Evolutionary conservation across 2,888 invertebrate species (phyloP).

Genomic region (Volucella inflata): DNA sequence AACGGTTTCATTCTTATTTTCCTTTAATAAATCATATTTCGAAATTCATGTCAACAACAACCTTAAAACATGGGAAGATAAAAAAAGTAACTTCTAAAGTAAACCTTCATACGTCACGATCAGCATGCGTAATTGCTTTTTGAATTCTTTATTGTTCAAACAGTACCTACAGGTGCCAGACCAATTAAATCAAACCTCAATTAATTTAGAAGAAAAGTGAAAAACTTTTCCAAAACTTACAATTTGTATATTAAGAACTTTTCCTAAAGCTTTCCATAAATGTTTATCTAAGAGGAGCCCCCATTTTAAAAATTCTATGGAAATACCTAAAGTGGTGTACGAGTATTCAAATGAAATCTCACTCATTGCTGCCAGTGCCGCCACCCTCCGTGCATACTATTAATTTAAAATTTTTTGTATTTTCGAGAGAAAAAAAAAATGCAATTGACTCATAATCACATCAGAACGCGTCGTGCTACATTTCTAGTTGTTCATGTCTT

Average conservation of each 20-base stretch:
- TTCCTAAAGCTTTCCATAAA: conserved; percentile 8
- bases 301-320: conserved; percentile 37
- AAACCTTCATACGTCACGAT: too few species aligned
- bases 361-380: conserved; percentile 1
- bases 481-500: conserved; percentile 44
- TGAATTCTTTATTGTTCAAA: conserved; percentile 28
- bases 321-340: conserved; percentile 41
- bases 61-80: too few species aligned
- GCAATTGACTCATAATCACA: conserved; percentile 67
- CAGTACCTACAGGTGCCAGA: conserved; percentile 61
- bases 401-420: conserved; percentile 32
- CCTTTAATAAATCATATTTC: too few species aligned
- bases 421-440: conserved; percentile 33
- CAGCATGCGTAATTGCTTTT: conserved; percentile 8
- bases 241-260: too few species aligned
- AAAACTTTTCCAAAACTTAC: background rate
- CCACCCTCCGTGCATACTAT: conserved; percentile 45
- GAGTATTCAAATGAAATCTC: conserved; percentile 37
- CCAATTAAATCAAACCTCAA: conserved; percentile 40
- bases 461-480: conserved; percentile 52
- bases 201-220: conserved; percentile 8
- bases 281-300: conserved; percentile 48
- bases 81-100: too few species aligned
- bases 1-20: too few species aligned
- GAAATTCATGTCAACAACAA: too few species aligned